Base-by-base conservation (phyloP, 2,888 invertebrate species). In the Diachrysia chrysitis region DNA sequence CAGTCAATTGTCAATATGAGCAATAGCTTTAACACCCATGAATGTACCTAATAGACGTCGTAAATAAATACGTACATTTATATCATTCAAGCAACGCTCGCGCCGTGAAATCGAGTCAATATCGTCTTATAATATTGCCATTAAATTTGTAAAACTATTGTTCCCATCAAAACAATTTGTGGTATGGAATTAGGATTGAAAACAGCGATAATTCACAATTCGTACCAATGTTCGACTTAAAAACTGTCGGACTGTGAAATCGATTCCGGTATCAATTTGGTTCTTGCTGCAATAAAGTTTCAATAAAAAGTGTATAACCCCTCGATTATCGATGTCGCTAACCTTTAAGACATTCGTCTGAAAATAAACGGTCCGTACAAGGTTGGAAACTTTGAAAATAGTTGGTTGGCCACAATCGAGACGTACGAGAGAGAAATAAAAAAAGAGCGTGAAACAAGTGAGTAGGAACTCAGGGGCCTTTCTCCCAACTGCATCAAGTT, bases 181-280 rank as follows among this genome's bases (percentile, higher is more conserved):
- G 23, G 46, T 46, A 71, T 42, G n/a, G 14, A 65, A 63, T 63
- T 14, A 48, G 35, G 14, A 70, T 70, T 56, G 19, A 53, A 46
- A 70, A 51, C 25, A 37, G 42, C 35, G 29, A 46, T 63, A 72
- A 66, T 61, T 48, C 58, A 23, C 32, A 37, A 57, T 21, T 62
- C 46, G 54, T 55, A 54, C 53, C 61, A 65, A 57, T 42, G 62
- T 61, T 56, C 21, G 17, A 59, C 54, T 59, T 81, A 48, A 55
- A 77, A 63, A 32, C 46, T 58, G 69, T 62, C 69, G 29, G 65
- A 66, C 64, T 63, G 64, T 72, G 68, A 81, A 78, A 78, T 75
- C 58, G 58, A 81, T 74, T 75, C 42, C 46, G 54, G 61, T 53
- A 55, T 68, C 17, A 62, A 61, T 42, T 66, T 63, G 25, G 19